Evolutionary conservation across 2,113 vertebrate species (phyloP), one percentile per base, ranked within the genome.

Genomic region (Platysteira castanea): DNA sequence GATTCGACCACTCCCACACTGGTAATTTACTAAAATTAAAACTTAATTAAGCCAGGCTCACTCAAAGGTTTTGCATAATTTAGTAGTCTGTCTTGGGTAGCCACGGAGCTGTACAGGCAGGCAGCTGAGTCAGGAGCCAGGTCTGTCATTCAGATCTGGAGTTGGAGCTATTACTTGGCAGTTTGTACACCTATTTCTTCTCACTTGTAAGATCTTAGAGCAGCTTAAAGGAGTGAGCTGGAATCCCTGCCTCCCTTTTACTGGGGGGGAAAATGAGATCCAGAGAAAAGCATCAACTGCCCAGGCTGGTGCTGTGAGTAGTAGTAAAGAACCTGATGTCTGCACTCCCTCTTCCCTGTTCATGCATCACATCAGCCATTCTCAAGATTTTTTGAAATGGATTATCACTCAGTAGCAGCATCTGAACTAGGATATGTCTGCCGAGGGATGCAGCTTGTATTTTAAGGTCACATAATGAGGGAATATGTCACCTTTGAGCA

Each of bases 1-100:
- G 93, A 97, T 97, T 96, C 89, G 92, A 97, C 96, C 98, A 97
- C 95, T 98, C 98, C 98, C 98, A 93, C 82, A 82, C 89, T 88
- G 87, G 95, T 98, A 98, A 98, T 98, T 98, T 98, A 98, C 97
- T 98, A 98, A 99, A 99, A 99, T 99, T 98, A 98, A 99, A 99
- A 98, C 98, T 98, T 99, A 98, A 99, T 99, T 98, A 98, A 98
- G 98, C 97, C 93, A 98, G 97, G 50, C 93, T 98, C 97, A 95
- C 97, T 98, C 98, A 98, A 96, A 98, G 97, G 96, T 97, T 97
- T 97, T 98, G 98, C 98, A 98, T 99, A 98, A 99, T 99, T 98
- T 98, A 98, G 96, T 96, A 98, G 98, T 37, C 64, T n/a, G 63
- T 80, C 90, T 92, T 93, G 49, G 95, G 86, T 77, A 93, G 84